Evolutionary conservation across 1,140 invertebrate species (phyloP), one percentile per base, ranked within the genome.

Genomic region (Oreohelix idahoensis): DNA sequence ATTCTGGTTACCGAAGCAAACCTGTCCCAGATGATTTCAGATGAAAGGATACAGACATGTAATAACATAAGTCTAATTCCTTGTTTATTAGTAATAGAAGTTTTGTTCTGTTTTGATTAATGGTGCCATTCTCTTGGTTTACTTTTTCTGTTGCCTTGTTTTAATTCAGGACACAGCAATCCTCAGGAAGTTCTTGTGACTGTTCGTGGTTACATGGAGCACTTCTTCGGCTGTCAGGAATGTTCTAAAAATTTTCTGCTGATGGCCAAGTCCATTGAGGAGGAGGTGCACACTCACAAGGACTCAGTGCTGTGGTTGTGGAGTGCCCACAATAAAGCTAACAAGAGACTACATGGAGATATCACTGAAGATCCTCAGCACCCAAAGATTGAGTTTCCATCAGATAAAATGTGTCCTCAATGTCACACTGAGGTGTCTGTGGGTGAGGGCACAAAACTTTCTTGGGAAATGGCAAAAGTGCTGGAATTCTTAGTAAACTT

Each of bases 201-300:
- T 0, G 97, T 99, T 94, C 94, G 96, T 90, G 96, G 95, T 13
- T 99, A 98, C 89, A 94, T 99, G 45, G 96, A 96, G 89, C 89
- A 97, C 92, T 99, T 98, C 93, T 99, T 99, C 93, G 96, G 97
- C 8, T 99, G 98, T 92, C 94, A 94, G 45, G 96, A 98, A 85
- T 99, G 98, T 91, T 94, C 96, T 4, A 90, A 91, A 73, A 97
- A 99, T 93, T 99, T 99, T 90, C 92, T 95, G 83, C 91, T 92
- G 90, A 90, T 92, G 96, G 89, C 94, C 38, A 91, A 93, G 86
- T 94, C 95, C 76, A 94, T 95, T 86, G 93, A 96, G 79, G 94
- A 94, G 84, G 94, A 95, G 83, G 95, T 98, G 0, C 92, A 93
- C 36, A 94, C 94, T 69, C 93, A 94, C 83, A 94, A 96, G 75